These are phyloP conservation scores for Xestobium rufovillosum DNA, from an alignment of 2,888 invertebrate genomes.

Conservation along the genomic window DNA sequence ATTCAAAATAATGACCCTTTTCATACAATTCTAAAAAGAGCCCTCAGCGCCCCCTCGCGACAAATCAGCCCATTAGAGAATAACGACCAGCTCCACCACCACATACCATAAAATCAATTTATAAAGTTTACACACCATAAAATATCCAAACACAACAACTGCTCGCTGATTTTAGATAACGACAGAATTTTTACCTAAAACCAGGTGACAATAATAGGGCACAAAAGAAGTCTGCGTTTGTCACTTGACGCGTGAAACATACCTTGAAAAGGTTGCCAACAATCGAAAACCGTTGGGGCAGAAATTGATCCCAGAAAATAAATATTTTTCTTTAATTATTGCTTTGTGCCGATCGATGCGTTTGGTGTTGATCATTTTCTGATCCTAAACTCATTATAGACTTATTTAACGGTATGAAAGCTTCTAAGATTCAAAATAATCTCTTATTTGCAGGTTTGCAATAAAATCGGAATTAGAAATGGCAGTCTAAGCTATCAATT, in stretches of 20 bases:
- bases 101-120: constrained; percentile 30
- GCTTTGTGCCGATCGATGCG: too few species aligned
- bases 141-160: constrained; percentile 26
- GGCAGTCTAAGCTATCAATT: too few species aligned
- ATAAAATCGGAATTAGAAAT: too few species aligned
- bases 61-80: too few species aligned
- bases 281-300: constrained; percentile 27
- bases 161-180: constrained; percentile 25
- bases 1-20: too few species aligned
- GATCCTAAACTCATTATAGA: too few species aligned
- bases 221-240: constrained; percentile 30
- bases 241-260: constrained; percentile 31
- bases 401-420: too few species aligned
- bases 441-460: too few species aligned
- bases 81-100: constrained; percentile 15
- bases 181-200: constrained; percentile 7
- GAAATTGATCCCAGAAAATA: constrained; percentile 35
- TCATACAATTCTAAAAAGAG: too few species aligned
- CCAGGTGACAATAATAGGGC: constrained; percentile 21
- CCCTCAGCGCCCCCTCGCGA: too few species aligned
- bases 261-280: constrained; percentile 23
- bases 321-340: constrained; percentile 39
- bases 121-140: constrained; percentile 33
- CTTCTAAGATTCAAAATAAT: too few species aligned
- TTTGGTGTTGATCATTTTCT: too few species aligned